Percentiles rank a stretch among this genome's conserved stretches.
Conservation (phyloP, 92 coral and sea anemone genomes). For the Porites lobata region DNA sequence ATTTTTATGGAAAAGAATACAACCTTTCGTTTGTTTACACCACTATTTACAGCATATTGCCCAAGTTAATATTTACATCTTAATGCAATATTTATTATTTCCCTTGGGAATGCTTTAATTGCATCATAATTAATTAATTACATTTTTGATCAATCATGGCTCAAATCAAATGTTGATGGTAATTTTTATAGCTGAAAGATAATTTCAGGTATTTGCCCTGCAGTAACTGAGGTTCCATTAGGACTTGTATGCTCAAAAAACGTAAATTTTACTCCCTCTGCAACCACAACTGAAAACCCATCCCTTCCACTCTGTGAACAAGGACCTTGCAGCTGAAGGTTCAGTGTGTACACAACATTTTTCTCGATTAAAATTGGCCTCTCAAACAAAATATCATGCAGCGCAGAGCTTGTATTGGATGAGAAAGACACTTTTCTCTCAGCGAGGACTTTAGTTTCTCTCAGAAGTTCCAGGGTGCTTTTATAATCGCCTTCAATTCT, state of each 20-base stretch:
- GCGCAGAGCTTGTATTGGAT: conserved; percentile 65
- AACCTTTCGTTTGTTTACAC: background rate
- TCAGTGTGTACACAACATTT: conserved; percentile 75
- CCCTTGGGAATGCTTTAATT: background rate
- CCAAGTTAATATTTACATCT: background rate
- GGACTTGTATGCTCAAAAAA: conserved; percentile 86
- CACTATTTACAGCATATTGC: background rate
- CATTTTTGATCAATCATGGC: background rate
- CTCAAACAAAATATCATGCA: conserved; percentile 83
- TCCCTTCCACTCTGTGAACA: conserved; percentile 88
- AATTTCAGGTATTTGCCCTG: conserved; percentile 91
- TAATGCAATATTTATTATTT: background rate
- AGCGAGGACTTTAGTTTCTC: conserved; percentile 72
- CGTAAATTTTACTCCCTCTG: conserved; percentile 77
- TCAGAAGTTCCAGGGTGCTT: conserved; percentile 63
- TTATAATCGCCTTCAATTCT: conserved; percentile 83
- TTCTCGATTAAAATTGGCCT: conserved; percentile 71
- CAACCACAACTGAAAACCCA: conserved; percentile 65
- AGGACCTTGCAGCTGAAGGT: conserved; percentile 77
- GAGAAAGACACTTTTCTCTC: conserved; percentile 74
- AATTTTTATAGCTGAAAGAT: conserved; percentile 66
- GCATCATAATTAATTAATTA: conserved; percentile 15
- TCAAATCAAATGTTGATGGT: too few relatives aligned
- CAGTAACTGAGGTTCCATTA: conserved; percentile 84
- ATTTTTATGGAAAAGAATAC: background rate